Evolutionary conservation across 1,140 invertebrate species (phyloP), one percentile per base, ranked within the genome.

Genomic region (Pomacea maculata): DNA sequence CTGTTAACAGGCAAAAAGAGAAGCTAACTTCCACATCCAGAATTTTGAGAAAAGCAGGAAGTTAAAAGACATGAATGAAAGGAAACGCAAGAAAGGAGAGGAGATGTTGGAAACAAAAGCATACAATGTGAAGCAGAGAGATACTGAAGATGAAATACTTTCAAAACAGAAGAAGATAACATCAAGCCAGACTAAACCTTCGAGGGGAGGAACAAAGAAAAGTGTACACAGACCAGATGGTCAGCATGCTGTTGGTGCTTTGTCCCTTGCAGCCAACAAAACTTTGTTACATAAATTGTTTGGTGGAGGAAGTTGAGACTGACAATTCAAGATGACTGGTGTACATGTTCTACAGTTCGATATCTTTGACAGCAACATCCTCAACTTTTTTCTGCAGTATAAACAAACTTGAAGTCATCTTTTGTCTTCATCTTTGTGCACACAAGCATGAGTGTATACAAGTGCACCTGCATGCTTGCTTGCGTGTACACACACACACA

Each of bases 21-120:
- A 98, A 92, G 94, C 96, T 0, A 95, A 95, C 71, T 97, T 95
- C 92, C 96, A 96, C 91, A 94, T 95, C 72, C 93, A 94, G 80
- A 97, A 96, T 93, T 92, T 97, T 17, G 95, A 96, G 84, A 95
- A 95, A 87, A 95, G 94, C 91, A 93, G 94, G 88, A 94, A 93
- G 91, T 86, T 95, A 14, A 94, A 93, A 80, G 94, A 93, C 82
- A 82, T 85, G 57, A 83, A 90, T 80, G 82, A 84, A 57, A 63
- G 63, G 52, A 84, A 83, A 81, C 67, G 77, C 63, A 83, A 83
- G 73, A 82, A 82, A 81, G 79, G 29, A 25, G 68, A 82, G 19
- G 79, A 79, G 45, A 55, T 79, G 65, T 45, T 71, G 9, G 65
- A 78, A 71, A 65, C 76, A 29, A 34, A 78, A 57, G 79, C 79